Evolutionary conservation across 2,113 vertebrate species (phyloP), one percentile per base, ranked within the genome.

Genomic region (Zingel zingel): DNA sequence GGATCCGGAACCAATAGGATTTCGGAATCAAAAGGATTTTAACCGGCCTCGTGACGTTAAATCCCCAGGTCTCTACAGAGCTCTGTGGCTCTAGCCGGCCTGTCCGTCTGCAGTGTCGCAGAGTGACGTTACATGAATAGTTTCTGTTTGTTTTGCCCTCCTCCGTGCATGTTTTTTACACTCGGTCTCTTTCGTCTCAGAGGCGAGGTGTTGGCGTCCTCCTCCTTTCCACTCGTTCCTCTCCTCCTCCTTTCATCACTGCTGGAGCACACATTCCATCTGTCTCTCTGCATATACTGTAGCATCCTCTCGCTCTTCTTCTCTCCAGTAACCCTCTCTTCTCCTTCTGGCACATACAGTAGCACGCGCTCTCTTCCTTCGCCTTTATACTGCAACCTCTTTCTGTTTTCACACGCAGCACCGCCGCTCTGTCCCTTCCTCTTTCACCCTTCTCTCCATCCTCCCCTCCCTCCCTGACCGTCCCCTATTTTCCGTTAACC

Each of bases 211-310:
- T 66, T 7, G 18, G 45, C 25, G 6, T 30, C 27, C 15, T 62
- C 25, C 56, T 56, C 66, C 33, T 54, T 1, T 45, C 53, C 16
- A 33, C 68, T 65, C 81, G 0, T 33, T 69, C 75, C 23, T 51
- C 53, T 75, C 59, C 61, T 71, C 66, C 59, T 64, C 76, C 63
- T 61, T 70, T 66, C 63, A 74, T 72, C 79, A 5, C 84, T 53
- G 78, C 68, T 61, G 61, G 84, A 80, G 74, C 74, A 59, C 78
- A 16, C 5, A 21, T 62, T 90, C 83, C 74, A 65, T 86, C 86
- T 82, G 77, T 77, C 67, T 80, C 63, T 70, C 61, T 77, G 50
- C 73, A 18, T 58, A 13, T 1, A 27, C 27, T 27, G 27, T 27
- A 71, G 73, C 74, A 58, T 51, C 74, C 18, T 53, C 36, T 50